Evolutionary conservation across 2,888 invertebrate species (phyloP).

Genomic region (Tetrapedia diversipes): DNA sequence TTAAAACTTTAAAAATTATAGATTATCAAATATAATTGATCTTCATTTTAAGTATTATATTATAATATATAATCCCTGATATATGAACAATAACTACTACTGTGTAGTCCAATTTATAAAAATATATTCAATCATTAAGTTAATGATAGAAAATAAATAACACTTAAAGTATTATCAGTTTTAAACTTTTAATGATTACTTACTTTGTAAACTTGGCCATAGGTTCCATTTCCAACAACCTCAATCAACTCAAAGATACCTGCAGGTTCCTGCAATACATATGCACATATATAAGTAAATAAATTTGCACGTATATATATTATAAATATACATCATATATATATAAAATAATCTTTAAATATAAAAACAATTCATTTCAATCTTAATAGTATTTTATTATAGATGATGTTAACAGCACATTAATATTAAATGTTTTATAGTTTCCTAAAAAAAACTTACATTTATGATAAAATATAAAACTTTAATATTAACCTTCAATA

Average conservation of each 20-base stretch:
- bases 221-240: conserved; percentile 99
- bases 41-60: not conserved
- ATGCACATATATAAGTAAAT: not conserved
- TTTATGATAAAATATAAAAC: not conserved
- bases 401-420: not conserved
- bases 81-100: not conserved
- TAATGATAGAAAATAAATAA: not conserved
- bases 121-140: not conserved
- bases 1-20: not conserved
- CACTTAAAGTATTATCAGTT: not conserved
- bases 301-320: not conserved
- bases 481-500: no score
- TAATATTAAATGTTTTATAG: not conserved
- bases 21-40: not conserved
- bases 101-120: not conserved
- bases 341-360: not conserved
- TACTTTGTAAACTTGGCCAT: conserved; percentile 99
- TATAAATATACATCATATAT: not conserved
- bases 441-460: not conserved
- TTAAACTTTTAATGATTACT: conserved; percentile 67
- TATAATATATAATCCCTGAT: not conserved
- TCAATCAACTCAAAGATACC: conserved; percentile 99
- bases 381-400: no score
- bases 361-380: no score
- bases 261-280: conserved; percentile 95